Base-by-base conservation (phyloP, 2,113 vertebrate species). In the Ardeotis arabs region DNA sequence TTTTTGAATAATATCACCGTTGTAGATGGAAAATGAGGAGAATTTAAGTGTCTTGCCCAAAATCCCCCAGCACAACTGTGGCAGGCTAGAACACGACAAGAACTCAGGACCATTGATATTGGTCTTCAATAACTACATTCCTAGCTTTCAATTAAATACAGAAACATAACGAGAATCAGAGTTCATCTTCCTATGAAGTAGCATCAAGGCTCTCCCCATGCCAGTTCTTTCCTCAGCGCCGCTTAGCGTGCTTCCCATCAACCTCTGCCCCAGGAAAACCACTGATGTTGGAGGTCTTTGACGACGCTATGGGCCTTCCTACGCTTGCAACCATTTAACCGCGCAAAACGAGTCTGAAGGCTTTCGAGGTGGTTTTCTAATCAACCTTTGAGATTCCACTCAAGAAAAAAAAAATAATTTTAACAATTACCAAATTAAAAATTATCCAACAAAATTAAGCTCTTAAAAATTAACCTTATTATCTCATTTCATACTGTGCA, bases 301-400 rank as follows among this genome's bases (percentile, higher is more conserved):
- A 12, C 11, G 8, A n/a, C 29, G 1, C 69, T 12, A 19, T 0
- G 10, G 28, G 21, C 18, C 16, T 24, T 52, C 64, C 73, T 5
- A 2, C 3, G 1, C 23, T 14, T 41, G 35, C 14, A 39, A 3
- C 6, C 55, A 7, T 10, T n/a, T 8, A 55, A 28, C 18, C 9
- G 15, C 1, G 35, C 29, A 59, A 28, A 44, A 19, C 0, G 2
- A 37, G 12, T 5, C 80, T 25, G 67, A 45, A 76, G 50, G 50
- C 31, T 70, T 55, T 63, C 60, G 20, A 11, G n/a, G 45, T 18
- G 64, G 35, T 50, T 78, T 73, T 58, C 66, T 4, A 44, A 12
- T 10, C 60, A 55, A 4, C 4, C 31, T 11, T 25, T 6, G 73
- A 74, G 31, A 70, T 67, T 37, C 49, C 70, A 56, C 17, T 41